Evolutionary conservation across 2,113 vertebrate species (phyloP).

Genomic region (Pseudopodoces humilis): DNA sequence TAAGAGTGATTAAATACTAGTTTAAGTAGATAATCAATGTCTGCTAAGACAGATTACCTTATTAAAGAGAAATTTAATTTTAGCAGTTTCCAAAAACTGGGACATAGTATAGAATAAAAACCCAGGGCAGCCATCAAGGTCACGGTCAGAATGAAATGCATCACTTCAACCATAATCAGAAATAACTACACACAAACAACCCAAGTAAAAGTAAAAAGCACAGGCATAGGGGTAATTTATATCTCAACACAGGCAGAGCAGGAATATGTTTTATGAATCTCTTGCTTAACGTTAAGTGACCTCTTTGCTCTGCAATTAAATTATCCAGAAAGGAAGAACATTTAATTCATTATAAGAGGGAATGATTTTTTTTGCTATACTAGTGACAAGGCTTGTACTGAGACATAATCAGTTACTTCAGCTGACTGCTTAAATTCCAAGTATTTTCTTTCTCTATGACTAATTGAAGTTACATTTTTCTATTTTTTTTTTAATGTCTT

Average conservation of each 20-base stretch:
- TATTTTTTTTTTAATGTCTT: neutral
- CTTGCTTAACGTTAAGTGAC: neutral
- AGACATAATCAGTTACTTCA: neutral
- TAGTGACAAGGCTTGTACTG: neutral
- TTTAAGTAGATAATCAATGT: constrained; percentile 57
- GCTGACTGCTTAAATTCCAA: neutral
- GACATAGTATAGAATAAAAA: neutral
- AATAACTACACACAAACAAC: neutral
- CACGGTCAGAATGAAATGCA: neutral
- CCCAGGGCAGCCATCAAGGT: neutral
- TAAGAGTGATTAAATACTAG: constrained; percentile 39
- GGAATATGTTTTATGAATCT: neutral
- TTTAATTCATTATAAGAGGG: neutral
- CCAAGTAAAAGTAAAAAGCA: neutral
- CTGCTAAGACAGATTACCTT: constrained; percentile 48
- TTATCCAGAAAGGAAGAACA: neutral
- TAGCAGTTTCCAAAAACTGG: neutral
- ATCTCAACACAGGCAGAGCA: neutral
- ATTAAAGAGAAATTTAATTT: constrained; percentile 53
- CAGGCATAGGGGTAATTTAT: neutral
- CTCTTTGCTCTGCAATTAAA: neutral
- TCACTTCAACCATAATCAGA: neutral
- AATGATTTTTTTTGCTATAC: neutral
- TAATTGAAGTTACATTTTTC: neutral
- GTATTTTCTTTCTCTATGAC: neutral